Base-by-base conservation (phyloP, 2,113 vertebrate genomes). In the Parus major region DNA sequence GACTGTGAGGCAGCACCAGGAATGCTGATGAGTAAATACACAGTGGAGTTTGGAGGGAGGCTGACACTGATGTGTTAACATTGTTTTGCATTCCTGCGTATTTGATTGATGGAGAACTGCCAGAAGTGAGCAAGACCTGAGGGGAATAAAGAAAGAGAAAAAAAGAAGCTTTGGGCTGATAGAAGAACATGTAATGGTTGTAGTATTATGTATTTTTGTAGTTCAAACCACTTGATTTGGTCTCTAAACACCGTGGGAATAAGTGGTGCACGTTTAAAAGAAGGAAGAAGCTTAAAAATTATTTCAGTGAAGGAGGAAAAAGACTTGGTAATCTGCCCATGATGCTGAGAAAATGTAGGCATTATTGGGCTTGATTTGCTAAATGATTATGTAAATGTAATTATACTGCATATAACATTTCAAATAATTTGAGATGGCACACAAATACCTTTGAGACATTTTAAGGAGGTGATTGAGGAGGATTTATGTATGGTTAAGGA, bases 351-450 rank as follows among this genome's bases (percentile, higher is more conserved):
- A 94, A 92, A 82, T 88, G 86, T 73, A 77, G 75, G 85, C 68
- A 86, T 90, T 97, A 93, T 88, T 79, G 4, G 59, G 61, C 88
- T 95, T 95, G 95, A 97, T 95, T 90, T 96, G 92, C 85, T 65
- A 82, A 92, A 93, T 88, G 63, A 92, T 97, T 97, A 97, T 97
- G 96, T 95, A 97, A 92, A 97, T 97, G 96, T 95, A 96, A 97
- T 96, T 97, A 96, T 90, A 59, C 85, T 83, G 82, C 88, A 88
- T 86, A 33, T 93, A 97, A 86, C 86, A 77, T 90, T 82, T 92
- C 42, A 93, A 14, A 90, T 92, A 86, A 88, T 92, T 93, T 85
- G 66, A 92, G 86, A 68, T 11, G 22, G 90, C 79, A 42, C 59
- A 79, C 75, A 90, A 33, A 90, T 96, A 95, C 85, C 79, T 88